These are phyloP conservation scores for Setophaga coronata DNA, from an alignment of 2,113 vertebrate genomes.

Conservation along the genomic window DNA sequence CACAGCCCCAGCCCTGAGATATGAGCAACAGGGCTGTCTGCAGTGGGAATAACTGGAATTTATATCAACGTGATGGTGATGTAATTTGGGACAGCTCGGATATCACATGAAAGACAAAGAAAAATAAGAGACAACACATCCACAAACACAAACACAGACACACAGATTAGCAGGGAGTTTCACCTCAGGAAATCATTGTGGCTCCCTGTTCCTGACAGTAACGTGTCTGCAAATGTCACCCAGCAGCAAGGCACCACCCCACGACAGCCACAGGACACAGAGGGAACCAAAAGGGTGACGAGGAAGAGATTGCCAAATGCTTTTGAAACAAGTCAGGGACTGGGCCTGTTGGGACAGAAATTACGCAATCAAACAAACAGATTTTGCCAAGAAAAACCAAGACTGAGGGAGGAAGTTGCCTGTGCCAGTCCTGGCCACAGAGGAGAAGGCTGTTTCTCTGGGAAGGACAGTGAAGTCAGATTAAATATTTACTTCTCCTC, in stretches of 20 bases:
- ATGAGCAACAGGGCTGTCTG: neutral
- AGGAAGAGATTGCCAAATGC: slow-evolving; percentile 34
- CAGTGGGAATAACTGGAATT: slow-evolving; percentile 15
- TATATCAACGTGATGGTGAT: slow-evolving; percentile 14
- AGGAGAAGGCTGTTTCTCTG: slow-evolving; percentile 66
- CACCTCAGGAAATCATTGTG: slow-evolving; percentile 49
- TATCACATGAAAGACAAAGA: slow-evolving; percentile 10
- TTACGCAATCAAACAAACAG: slow-evolving; percentile 55
- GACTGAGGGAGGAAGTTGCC: slow-evolving; percentile 62
- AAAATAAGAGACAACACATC: neutral
- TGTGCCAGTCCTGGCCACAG: slow-evolving; percentile 67
- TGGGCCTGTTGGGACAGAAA: slow-evolving; percentile 30
- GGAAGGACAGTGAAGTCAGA: slow-evolving; percentile 3
- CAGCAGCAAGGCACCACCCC: slow-evolving; percentile 6
- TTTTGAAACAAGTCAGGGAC: slow-evolving; percentile 54
- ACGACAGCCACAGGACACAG: neutral
- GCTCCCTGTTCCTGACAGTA: slow-evolving; percentile 59
- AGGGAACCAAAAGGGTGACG: neutral
- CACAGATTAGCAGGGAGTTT: slow-evolving; percentile 33
- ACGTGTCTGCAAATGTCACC: slow-evolving; percentile 45
- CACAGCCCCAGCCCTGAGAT: neutral
- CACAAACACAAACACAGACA: slow-evolving; percentile 7
- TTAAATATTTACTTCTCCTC: neutral
- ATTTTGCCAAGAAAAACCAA: slow-evolving; percentile 68
- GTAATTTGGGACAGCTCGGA: slow-evolving; percentile 62